Conservation (phyloP, 2,888 invertebrate genomes). For the Camptogramma bilineatum region DNA sequence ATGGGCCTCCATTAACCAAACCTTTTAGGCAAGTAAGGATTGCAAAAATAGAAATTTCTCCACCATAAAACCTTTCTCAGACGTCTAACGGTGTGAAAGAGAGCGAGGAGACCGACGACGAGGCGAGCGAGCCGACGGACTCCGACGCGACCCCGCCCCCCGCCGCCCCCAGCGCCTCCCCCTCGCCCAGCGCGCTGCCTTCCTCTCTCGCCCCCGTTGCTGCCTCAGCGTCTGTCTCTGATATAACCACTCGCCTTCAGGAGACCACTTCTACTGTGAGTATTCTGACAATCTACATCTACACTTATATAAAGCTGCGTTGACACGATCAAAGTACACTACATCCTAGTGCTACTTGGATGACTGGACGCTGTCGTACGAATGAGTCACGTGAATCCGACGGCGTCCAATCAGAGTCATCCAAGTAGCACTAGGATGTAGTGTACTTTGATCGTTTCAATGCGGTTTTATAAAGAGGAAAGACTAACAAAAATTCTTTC, state of each 20-base stretch:
- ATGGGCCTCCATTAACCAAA: too few species aligned
- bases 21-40: neutral
- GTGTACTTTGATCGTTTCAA: too few species aligned
- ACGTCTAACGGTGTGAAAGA: slow-evolving; percentile 79
- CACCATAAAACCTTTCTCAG: slow-evolving; percentile 46
- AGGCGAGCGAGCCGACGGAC: slow-evolving; percentile 70
- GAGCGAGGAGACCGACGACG: slow-evolving; percentile 75
- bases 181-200: slow-evolving; percentile 58
- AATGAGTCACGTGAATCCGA: too few species aligned
- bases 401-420: too few species aligned
- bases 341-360: too few species aligned
- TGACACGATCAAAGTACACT: too few species aligned
- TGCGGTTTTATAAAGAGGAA: too few species aligned
- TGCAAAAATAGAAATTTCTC: too few species aligned
- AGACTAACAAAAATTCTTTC: too few species aligned
- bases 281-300: slow-evolving; percentile 34
- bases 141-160: slow-evolving; percentile 60
- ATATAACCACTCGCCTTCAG: slow-evolving; percentile 70
- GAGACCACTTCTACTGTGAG: slow-evolving; percentile 76
- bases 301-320: too few species aligned
- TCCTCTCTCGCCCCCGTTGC: slow-evolving; percentile 59
- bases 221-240: slow-evolving; percentile 62
- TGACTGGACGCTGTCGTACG: too few species aligned
- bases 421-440: too few species aligned
- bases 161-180: slow-evolving; percentile 55